Percentiles rank a stretch among this genome's conserved stretches.
phyloP scores from a whole-genome alignment of 2,888 invertebrate species.

The Oeneis ivallda region DNA sequence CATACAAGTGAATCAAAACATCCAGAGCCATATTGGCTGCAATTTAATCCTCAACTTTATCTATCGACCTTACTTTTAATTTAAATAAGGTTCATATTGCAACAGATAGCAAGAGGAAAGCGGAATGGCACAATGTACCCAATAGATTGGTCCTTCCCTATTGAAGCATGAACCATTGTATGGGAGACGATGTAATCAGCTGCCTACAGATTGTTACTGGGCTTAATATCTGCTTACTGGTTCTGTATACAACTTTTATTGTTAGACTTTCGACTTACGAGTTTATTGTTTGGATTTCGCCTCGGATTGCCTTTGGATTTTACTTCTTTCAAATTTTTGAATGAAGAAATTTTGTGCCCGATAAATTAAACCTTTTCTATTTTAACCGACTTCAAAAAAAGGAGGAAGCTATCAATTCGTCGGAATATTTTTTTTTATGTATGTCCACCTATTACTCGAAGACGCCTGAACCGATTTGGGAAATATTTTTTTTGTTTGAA shows the following conservation, averaged over 20 bases:
- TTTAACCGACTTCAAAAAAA: no score
- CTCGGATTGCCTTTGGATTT: neutral
- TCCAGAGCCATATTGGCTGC: conserved; percentile 9
- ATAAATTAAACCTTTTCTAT: no score
- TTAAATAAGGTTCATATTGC: conserved; percentile 19
- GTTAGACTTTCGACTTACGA: neutral
- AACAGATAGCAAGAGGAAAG: conserved; percentile 5
- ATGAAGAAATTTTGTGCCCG: no score
- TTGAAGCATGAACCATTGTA: conserved; percentile 37
- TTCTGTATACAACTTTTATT: conserved; percentile 17
- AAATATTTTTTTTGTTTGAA: no score
- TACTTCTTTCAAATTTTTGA: neutral
- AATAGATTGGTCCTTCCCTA: conserved; percentile 37
- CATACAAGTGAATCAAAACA: conserved; percentile 17
- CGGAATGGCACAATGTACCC: conserved; percentile 28
- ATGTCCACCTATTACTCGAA: no score
- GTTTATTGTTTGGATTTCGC: neutral
- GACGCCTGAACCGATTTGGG: no score
- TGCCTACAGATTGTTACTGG: conserved; percentile 32
- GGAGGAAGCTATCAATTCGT: no score
- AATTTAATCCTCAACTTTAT: neutral
- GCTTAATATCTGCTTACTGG: conserved; percentile 31
- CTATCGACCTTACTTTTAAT: conserved; percentile 14
- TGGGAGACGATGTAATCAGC: conserved; percentile 34
- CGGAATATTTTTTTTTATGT: no score